Conservation (phyloP, 2,888 invertebrate genomes). For the Ornithoptera priamus region DNA sequence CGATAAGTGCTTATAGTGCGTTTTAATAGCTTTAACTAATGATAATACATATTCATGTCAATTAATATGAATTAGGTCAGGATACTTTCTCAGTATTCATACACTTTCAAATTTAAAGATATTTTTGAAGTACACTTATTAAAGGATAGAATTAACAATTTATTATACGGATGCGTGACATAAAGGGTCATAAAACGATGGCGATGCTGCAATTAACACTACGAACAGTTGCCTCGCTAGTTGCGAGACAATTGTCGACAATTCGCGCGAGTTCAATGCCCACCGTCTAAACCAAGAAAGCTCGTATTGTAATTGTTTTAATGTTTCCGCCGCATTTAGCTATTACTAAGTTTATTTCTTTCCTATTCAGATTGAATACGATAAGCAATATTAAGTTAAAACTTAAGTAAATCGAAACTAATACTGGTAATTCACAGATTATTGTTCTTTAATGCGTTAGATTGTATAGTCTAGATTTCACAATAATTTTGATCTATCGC, state of each 20-base stretch:
- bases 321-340: constrained; percentile 12
- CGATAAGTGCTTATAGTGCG: background rate
- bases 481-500: constrained; percentile 8
- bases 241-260: constrained; percentile 64
- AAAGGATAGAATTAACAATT: constrained; percentile 1
- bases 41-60: background rate
- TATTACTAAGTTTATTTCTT: constrained; percentile 11
- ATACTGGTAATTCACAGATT: constrained; percentile 18
- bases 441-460: constrained; percentile 2
- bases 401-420: constrained; percentile 13
- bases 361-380: constrained; percentile 10
- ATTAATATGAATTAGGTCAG: too few relatives aligned
- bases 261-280: constrained; percentile 67
- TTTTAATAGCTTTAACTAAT: background rate
- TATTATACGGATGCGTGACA: constrained; percentile 34
- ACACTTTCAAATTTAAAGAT: background rate
- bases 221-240: constrained; percentile 50
- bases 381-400: constrained; percentile 15
- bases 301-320: constrained; percentile 21
- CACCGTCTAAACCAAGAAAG: constrained; percentile 38
- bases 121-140: background rate
- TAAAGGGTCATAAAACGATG: constrained; percentile 58
- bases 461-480: constrained; percentile 17
- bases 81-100: too few relatives aligned
- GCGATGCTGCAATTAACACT: constrained; percentile 59